Evolutionary conservation across 2,113 vertebrate genomes (phyloP).

Genomic region (Myrmophylax atrothorax): DNA sequence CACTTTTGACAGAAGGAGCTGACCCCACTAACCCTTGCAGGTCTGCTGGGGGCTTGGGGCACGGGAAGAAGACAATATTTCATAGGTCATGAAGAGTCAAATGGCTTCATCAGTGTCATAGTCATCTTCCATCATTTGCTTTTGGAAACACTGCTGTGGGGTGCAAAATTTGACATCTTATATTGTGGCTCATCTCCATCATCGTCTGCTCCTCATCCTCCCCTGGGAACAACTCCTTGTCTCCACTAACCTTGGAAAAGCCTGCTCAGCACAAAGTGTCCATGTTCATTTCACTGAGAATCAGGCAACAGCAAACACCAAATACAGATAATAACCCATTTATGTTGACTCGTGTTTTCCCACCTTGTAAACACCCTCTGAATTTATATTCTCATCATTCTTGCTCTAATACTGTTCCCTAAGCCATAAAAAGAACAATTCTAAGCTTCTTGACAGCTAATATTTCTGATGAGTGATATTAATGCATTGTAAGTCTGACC

Average conservation of each 20-base stretch:
- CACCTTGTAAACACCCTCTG: conserved; percentile 39
- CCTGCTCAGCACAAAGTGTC: background rate
- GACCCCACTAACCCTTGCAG: conserved; percentile 9
- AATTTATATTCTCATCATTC: conserved; percentile 39
- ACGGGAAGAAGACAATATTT: background rate
- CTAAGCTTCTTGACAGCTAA: conserved; percentile 49
- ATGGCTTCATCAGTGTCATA: background rate
- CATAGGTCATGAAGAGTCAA: background rate
- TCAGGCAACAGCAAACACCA: background rate
- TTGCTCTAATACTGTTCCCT: background rate
- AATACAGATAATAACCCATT: conserved; percentile 29
- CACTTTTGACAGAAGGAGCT: background rate
- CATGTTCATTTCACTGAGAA: background rate
- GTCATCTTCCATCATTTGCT: conserved; percentile 5
- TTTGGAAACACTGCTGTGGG: background rate
- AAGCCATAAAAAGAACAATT: conserved; percentile 54
- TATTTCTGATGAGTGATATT: conserved; percentile 21
- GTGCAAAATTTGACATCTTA: background rate
- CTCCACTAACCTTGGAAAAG: background rate
- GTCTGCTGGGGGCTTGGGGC: background rate
- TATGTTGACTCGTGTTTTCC: conserved; percentile 28
- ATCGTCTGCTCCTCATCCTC: background rate
- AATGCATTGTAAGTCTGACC: conserved; percentile 37
- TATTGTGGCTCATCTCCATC: background rate
- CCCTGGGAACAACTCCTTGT: background rate